phyloP scores from a whole-genome alignment of 2,113 vertebrate species.

The Atherinomorus stipes region DNA sequence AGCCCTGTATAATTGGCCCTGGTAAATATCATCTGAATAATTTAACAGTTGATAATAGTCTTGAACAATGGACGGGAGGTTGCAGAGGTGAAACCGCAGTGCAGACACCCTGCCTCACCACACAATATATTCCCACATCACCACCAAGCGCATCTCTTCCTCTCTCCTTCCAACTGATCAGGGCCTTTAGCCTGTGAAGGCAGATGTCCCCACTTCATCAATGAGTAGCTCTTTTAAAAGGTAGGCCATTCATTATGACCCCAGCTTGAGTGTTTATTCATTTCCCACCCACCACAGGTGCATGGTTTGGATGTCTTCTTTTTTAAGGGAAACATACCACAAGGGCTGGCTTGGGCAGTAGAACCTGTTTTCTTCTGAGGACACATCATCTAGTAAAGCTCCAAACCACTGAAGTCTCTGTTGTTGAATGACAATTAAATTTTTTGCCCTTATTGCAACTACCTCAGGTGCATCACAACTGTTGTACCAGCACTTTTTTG shows the following conservation, averaged over 20 bases:
- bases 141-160: constrained; percentile 55
- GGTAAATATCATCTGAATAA: constrained; percentile 87
- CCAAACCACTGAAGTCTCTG: constrained; percentile 4
- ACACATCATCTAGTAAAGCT: constrained; percentile 19
- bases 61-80: constrained; percentile 81
- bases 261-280: constrained; percentile 71
- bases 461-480: background rate
- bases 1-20: constrained; percentile 80
- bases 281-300: constrained; percentile 68
- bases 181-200: constrained; percentile 49
- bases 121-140: constrained; percentile 70
- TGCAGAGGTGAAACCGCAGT: constrained; percentile 83
- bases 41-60: constrained; percentile 84
- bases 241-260: constrained; percentile 74
- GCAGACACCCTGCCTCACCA: constrained; percentile 77
- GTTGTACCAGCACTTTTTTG: background rate
- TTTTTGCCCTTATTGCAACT: constrained; percentile 4
- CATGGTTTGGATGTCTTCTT: constrained; percentile 38
- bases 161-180: constrained; percentile 34
- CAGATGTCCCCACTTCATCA: constrained; percentile 76
- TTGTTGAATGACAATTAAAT: background rate
- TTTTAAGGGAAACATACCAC: constrained; percentile 42
- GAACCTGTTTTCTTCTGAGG: constrained; percentile 22
- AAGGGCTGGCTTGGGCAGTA: constrained; percentile 5
- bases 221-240: constrained; percentile 74